Evolutionary conservation across 2,888 invertebrate genomes (phyloP), one percentile per base, ranked within the genome.

Genomic region (Phania funesta): DNA sequence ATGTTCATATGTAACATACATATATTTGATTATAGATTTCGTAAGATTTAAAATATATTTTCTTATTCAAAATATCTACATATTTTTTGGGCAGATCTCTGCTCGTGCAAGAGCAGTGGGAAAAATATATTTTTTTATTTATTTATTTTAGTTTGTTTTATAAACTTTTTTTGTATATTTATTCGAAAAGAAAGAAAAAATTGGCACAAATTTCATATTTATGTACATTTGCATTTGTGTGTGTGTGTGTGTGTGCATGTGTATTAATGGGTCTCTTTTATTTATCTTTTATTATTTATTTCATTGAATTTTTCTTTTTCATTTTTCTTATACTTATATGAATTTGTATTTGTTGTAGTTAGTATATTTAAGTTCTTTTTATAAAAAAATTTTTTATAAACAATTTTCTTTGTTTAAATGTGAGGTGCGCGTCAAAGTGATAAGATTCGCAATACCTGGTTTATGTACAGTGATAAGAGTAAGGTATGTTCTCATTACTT

Each of bases 221-320:
- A 41, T n/a, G 20, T 52, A 68, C 16, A 41, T 44, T 26, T 16
- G 3, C 38, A 26, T 50, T 18, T 24, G 18, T 11, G 1, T 46
- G 22, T 24, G 38, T 50, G 8, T 71, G 11, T 26, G 20, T 32
- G 3, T 11, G 18, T 18, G 1, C 18, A 24, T 20, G 16, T 41
- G 26, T 18, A 22, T 29, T 32, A 3, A 44, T n/a, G n/a, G n/a
- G n/a, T n/a, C n/a, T n/a, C n/a, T n/a, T 7, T 7, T 74, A 58
- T 65, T 75, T 75, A 58, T 75, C 22, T 48, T 29, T 75, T 50
- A 62, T 54, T 54, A 46, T 70, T 70, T 16, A 70, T 70, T 70
- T 70, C 62, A 77, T 70, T 70, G 26, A 54, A 26, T 50, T 77
- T 62, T 76, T 46, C 26, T 62, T 35, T 35, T 50, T 35, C 18